Percentiles rank a stretch among this genome's conserved stretches.
Evolutionary conservation across 1,140 invertebrate species (phyloP).

Genomic region (Argopecten irradians): DNA sequence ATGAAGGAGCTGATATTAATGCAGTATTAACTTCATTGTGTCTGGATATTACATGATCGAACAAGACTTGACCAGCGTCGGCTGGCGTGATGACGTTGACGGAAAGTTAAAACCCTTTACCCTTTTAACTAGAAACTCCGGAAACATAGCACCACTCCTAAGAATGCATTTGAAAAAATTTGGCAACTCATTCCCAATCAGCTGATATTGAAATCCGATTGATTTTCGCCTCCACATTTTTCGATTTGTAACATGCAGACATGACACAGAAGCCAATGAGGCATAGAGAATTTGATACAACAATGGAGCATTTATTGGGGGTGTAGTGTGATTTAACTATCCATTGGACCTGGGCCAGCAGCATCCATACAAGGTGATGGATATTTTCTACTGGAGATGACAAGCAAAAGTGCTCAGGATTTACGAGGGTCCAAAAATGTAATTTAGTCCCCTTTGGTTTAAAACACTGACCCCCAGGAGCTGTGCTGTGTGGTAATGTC

Average conservation of each 20-base stretch:
- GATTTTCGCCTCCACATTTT: background rate
- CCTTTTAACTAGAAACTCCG: background rate
- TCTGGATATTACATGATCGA: background rate
- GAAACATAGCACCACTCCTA: conserved; percentile 1
- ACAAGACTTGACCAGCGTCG: conserved; percentile 12
- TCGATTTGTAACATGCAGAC: background rate
- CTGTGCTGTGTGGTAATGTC: background rate
- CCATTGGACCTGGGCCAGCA: conserved; percentile 3
- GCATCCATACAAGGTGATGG: background rate
- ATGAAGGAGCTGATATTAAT: conserved; percentile 22
- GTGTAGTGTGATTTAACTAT: background rate
- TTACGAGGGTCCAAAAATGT: background rate
- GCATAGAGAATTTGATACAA: conserved; percentile 15
- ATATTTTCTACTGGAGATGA: background rate
- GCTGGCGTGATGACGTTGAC: background rate
- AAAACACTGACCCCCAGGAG: background rate
- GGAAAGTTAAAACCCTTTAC: background rate
- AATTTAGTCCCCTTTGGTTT: background rate
- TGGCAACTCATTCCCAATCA: conserved; percentile 5
- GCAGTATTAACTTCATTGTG: conserved; percentile 13
- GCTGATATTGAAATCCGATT: conserved; percentile 16
- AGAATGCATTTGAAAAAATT: background rate
- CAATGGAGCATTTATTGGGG: background rate
- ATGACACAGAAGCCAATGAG: conserved; percentile 20
- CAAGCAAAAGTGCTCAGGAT: background rate